These are phyloP conservation scores for Apis dorsata DNA, from an alignment of 1,140 invertebrate genomes.

Conservation along the genomic window DNA sequence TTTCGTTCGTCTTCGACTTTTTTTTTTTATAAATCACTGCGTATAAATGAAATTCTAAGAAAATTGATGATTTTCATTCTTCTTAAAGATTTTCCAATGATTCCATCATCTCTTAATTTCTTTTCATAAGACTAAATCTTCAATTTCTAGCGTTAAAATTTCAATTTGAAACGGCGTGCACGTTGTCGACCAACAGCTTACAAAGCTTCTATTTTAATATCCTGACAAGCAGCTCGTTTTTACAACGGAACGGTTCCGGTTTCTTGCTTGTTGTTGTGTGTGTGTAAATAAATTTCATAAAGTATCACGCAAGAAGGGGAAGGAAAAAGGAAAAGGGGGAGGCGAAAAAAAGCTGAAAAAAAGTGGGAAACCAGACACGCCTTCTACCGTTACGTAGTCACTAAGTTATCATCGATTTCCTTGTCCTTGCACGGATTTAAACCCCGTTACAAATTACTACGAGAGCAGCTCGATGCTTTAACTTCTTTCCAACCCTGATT, in stretches of 20 bases:
- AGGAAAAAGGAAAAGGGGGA: not conserved
- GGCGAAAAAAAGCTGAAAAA: not conserved
- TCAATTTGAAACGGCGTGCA: conserved; percentile 11
- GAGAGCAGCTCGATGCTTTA: conserved; percentile 11
- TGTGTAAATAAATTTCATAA: conserved; percentile 33
- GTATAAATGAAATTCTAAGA: not conserved
- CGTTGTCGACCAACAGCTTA: not conserved
- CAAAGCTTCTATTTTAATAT: conserved; percentile 26
- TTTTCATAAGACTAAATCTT: not conserved
- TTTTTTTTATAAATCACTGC: no score
- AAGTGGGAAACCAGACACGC: not conserved
- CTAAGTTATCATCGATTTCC: conserved; percentile 32
- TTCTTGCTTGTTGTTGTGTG: not conserved
- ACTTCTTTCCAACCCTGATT: conserved; percentile 24
- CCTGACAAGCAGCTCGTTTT: conserved; percentile 14
- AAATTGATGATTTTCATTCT: not conserved
- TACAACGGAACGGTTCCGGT: not conserved
- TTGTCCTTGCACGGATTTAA: not conserved
- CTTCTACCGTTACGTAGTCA: not conserved
- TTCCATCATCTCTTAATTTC: not conserved
- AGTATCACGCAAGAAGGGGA: not conserved
- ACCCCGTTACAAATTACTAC: conserved; percentile 33
- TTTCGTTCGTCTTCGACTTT: no score
- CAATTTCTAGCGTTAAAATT: conserved; percentile 10
- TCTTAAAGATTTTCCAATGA: not conserved